Base-by-base conservation (phyloP, 2,888 invertebrate species). In the Drosophila quinaria region DNA sequence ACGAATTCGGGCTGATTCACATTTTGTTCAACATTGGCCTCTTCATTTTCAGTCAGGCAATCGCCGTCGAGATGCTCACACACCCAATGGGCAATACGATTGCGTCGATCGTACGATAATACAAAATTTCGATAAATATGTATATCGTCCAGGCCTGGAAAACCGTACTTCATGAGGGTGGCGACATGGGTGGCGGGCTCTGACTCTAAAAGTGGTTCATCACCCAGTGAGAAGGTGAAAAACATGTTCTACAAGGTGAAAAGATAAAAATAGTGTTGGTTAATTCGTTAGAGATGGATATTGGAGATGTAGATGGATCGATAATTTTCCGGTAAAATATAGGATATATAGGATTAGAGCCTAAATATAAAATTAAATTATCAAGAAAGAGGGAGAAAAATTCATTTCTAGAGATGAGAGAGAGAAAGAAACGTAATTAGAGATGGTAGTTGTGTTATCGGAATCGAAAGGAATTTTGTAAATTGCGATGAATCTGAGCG, bases 91-190 rank as follows among this genome's bases (percentile, higher is more conserved):
- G 99, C 96, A 5, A 97, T 96, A 70, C 97, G 94, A 77, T 95
- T 97, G 71, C 96, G 94, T 78, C 95, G 94, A 91, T 99, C 98
- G 81, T 98, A 99, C 0, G 98, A 97, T 9, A 99, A 91, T 8
- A 99, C 96, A 93, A 94, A 99, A 92, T 98, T 97, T 80, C 97
- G 96, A 90, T 96, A 97, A 0, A 97, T 96, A 74, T 97, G 94
- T 2, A 99, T 93, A 91, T 96, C 96, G 87, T 97, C 97, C 73
- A 97, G 92, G 9, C 98, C 95, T 2, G 98, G 98, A 91, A 97
- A 98, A 0, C 99, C 99, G 92, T 95, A 97, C 91, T 96, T 96
- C 97, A 98, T 97, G 81, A 98, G 97, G 94, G 97, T 94, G 25
- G 94, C 94, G 65, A 95, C 69, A 42, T 76, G 70, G 0, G 25